Conservation (phyloP, 2,888 invertebrate species). For the Coelinius sp. region DNA sequence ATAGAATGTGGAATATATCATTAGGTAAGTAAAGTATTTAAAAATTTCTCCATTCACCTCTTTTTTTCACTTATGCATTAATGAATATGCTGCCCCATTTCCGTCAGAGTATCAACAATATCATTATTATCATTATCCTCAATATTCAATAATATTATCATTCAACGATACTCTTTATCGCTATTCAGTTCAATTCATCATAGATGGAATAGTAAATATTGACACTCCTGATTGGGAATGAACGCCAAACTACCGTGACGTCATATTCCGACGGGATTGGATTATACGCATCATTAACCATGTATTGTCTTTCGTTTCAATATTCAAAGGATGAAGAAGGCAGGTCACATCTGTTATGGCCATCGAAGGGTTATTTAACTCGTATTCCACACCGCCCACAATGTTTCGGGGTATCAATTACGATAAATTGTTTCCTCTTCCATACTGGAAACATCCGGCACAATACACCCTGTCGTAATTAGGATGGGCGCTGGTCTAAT, state of each 20-base stretch:
- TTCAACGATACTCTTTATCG: not conserved
- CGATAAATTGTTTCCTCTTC: conserved; percentile 32
- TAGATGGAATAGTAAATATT: not conserved
- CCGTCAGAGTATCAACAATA: too few species aligned
- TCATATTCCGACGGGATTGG: not conserved
- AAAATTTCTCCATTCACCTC: too few species aligned
- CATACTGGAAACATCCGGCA: conserved; percentile 42
- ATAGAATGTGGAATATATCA: too few species aligned
- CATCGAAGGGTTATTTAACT: conserved; percentile 27
- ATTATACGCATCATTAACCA: conserved; percentile 2
- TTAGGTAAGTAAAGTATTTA: too few species aligned
- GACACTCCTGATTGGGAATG: not conserved
- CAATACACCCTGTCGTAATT: conserved; percentile 43
- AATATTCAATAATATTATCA: not conserved
- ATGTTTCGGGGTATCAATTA: conserved; percentile 32
- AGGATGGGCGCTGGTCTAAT: conserved; percentile 18
- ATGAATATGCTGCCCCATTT: too few species aligned
- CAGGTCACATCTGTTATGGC: conserved; percentile 5
- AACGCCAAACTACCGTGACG: not conserved
- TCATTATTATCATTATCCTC: not conserved
- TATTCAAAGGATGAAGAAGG: not conserved
- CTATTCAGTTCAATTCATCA: not conserved
- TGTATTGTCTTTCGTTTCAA: not conserved
- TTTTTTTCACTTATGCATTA: too few species aligned
- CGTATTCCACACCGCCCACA: conserved; percentile 28